Percentiles rank a stretch among this genome's conserved stretches.
Conservation (phyloP, 92 coral and sea anemone genomes). For the Heteractis magnifica region DNA sequence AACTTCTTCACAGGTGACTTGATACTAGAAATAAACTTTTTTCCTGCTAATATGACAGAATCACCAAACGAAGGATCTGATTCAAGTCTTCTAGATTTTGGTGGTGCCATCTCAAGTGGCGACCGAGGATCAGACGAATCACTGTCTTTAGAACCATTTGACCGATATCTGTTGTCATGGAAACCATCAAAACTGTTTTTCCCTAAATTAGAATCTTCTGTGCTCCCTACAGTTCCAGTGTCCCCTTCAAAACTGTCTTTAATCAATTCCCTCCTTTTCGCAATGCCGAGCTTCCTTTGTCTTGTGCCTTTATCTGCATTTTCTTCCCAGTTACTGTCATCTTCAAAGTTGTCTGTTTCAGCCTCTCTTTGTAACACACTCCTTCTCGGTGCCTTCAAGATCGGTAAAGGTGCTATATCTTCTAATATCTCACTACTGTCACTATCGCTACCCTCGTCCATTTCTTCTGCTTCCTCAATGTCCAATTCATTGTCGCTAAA, state of each 20-base stretch:
- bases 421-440: conserved; percentile 35
- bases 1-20: conserved; percentile 63
- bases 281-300: background rate
- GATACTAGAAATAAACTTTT: conserved; percentile 68
- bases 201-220: background rate
- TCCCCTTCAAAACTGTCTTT: background rate
- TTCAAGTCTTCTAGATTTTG: conserved; percentile 17
- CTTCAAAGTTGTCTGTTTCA: conserved; percentile 23
- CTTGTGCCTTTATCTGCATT: background rate
- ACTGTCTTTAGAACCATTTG: conserved; percentile 43
- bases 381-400: conserved; percentile 23
- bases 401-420: conserved; percentile 12
- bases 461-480: conserved; percentile 75
- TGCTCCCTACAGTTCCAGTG: background rate
- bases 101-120: conserved; percentile 5
- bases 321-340: background rate
- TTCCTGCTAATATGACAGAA: conserved; percentile 61
- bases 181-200: conserved; percentile 3
- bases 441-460: conserved; percentile 35
- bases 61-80: conserved; percentile 71
- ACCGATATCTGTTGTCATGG: conserved; percentile 7
- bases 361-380: conserved; percentile 36
- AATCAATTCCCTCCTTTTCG: background rate
- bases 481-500: conserved; percentile 60
- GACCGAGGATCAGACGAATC: conserved; percentile 22